Evolutionary conservation across 2,797 vertebrate species (phyloP).

Genomic region (Enteromius paludinosus): DNA sequence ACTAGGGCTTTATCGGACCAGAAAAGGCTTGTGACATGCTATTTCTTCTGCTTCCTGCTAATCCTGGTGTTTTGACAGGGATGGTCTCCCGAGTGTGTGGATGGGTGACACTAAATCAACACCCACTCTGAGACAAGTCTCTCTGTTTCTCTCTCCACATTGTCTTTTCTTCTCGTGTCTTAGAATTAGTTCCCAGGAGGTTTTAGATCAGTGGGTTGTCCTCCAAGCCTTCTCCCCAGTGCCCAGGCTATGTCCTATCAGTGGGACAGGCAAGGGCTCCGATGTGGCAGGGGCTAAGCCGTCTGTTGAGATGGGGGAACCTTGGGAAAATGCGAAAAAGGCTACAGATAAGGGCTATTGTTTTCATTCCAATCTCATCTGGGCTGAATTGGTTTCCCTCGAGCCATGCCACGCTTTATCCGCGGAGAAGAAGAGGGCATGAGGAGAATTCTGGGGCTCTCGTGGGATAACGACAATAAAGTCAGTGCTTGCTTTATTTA

Average conservation of each 20-base stretch:
- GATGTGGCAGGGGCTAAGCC: conserved; percentile 73
- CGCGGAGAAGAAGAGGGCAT: conserved; percentile 57
- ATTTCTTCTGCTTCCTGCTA: conserved; percentile 44
- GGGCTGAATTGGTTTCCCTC: conserved; percentile 82
- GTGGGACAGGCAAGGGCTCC: conserved; percentile 29
- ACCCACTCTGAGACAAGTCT: conserved; percentile 27
- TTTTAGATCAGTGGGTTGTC: conserved; percentile 70
- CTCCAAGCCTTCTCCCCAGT: conserved; percentile 77
- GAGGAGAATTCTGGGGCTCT: conserved; percentile 76
- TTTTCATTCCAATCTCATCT: conserved; percentile 90
- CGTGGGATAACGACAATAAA: conserved; percentile 79
- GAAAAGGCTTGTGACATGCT: conserved; percentile 24
- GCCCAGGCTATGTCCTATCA: conserved; percentile 69
- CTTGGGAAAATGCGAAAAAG: conserved; percentile 88
- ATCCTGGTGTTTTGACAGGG: conserved; percentile 58
- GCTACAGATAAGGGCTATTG: conserved; percentile 87
- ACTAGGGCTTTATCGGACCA: conserved; percentile 30
- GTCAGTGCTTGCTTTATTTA: conserved; percentile 64
- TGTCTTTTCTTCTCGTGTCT: conserved; percentile 27
- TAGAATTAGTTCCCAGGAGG: conserved; percentile 71
- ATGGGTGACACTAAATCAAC: conserved; percentile 35
- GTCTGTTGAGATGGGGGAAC: conserved; percentile 76
- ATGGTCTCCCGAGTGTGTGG: conserved; percentile 39
- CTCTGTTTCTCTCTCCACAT: conserved; percentile 10
- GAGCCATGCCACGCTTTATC: conserved; percentile 77